Conservation (phyloP, 2,888 invertebrate genomes). For the Kuschelorhynchus macadamiae region DNA sequence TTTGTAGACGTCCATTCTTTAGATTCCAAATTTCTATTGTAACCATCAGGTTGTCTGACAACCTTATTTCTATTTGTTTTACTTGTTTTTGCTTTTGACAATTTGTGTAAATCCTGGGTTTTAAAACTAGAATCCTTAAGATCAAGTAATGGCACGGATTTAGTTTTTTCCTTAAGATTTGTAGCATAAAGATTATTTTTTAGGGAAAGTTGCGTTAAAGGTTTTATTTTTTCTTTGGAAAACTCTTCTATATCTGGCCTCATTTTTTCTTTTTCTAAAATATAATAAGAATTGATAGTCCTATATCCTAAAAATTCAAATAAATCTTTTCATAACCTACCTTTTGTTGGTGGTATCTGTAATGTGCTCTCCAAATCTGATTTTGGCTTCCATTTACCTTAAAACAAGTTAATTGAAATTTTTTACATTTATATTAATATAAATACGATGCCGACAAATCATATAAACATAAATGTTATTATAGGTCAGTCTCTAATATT, state of each 20-base stretch:
- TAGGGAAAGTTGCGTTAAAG: background rate
- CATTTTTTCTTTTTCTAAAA: constrained; percentile 27
- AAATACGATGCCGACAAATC: no score
- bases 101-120: background rate
- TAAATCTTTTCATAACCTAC: background rate
- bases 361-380: constrained; percentile 62
- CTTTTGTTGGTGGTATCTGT: constrained; percentile 40
- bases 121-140: background rate
- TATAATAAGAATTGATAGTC: background rate
- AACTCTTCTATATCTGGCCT: background rate
- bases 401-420: no score
- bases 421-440: no score
- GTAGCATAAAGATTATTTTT: background rate
- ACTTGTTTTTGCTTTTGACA: background rate
- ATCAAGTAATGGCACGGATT: background rate
- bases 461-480: no score
- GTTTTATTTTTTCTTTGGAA: constrained; percentile 14
- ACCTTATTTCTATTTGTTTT: background rate
- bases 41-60: no score
- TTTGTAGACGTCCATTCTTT: constrained; percentile 22
- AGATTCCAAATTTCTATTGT: background rate
- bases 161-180: background rate
- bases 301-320: no score
- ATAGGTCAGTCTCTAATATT: no score
- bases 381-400: constrained; percentile 72